Base-by-base conservation (phyloP, 2,113 vertebrate genomes). In the Coptodon bakossiorum region DNA sequence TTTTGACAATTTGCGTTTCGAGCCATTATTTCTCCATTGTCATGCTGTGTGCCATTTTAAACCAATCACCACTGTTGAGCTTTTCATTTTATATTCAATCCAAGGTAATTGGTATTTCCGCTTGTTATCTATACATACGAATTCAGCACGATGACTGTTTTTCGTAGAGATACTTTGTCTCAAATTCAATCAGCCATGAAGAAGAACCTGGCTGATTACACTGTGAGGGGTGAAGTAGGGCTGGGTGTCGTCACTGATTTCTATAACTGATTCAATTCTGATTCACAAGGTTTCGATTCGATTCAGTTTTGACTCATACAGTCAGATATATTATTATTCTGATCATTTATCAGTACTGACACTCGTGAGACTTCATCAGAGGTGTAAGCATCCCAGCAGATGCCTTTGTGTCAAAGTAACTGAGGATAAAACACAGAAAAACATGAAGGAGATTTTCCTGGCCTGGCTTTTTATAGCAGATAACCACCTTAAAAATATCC, bases 161-260 rank as follows among this genome's bases (percentile, higher is more conserved):
- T 71, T 71, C 45, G 16, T 14, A 56, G 36, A 29, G 11, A 71
- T 7, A 17, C 45, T 80, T 24, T 86, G 59, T 61, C 48, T 29
- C 16, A 50, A 50, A 78, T 31, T 78, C 27, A 78, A 31, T 48
- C 73, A 78, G 16, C 73, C 73, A n/a, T 6, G 45, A 78, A 52
- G 73, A 50, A 50, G 45, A 78, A 50, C 16, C 43, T 78, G 45
- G 2, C 27, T 50, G 71, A 29, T 40, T 16, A 6, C 4, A 31
- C 24, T 0, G 5, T 0, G 6, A 19, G 27, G 16, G 43, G 16
- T 66, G 61, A 66, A 66, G 61, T 0, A 66, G 34, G 34, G 34
- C 19, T 13, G 19, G 34, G 34, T 66, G 31, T 66, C 10, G 2
- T 66, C 61, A 22, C 34, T 0, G 34, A 66, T 66, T 66, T 38